Percentiles rank a stretch among this genome's conserved stretches.
Conservation (phyloP, 2,113 vertebrate species). For the Colinus virginianus region DNA sequence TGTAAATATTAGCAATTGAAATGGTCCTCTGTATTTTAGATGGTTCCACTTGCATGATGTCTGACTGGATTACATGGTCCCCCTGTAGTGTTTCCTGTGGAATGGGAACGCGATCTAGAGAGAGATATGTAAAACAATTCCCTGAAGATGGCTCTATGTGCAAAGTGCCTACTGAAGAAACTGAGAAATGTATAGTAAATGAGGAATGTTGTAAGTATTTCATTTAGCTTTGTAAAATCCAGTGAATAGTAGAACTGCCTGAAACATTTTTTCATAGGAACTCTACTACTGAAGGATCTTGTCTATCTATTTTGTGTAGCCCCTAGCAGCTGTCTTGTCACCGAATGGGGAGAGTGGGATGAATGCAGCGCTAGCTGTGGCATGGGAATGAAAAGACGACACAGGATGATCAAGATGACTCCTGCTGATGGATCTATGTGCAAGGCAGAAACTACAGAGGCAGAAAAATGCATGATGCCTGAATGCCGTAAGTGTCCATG, state of each 20-base stretch:
- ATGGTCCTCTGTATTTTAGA: conserved; percentile 79
- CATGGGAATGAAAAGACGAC: conserved; percentile 90
- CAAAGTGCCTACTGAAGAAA: conserved; percentile 92
- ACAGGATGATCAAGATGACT: conserved; percentile 95
- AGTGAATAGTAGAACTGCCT: not conserved
- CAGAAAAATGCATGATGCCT: conserved; percentile 99
- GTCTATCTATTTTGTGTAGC: conserved; percentile 70
- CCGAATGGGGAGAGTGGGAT: conserved; percentile 97
- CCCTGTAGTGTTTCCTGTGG: conserved; percentile 93
- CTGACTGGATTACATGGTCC: conserved; percentile 98
- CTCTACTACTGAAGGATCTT: not conserved
- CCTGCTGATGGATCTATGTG: conserved; percentile 94
- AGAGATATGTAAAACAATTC: conserved; percentile 96
- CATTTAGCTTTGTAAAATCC: not conserved
- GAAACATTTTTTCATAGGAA: not conserved
- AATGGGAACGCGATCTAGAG: conserved; percentile 88
- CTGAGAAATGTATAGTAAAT: conserved; percentile 92
- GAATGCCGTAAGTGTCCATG: conserved; percentile 90
- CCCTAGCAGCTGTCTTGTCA: conserved; percentile 94
- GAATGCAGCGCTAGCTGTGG: conserved; percentile 97
- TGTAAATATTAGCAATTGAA: not conserved
- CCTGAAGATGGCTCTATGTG: conserved; percentile 95
- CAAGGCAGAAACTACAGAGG: conserved; percentile 90
- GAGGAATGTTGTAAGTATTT: conserved; percentile 92
- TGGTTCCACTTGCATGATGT: conserved; percentile 97